Conservation (phyloP, 2,113 vertebrate genomes). For the Trogon surrucura region DNA sequence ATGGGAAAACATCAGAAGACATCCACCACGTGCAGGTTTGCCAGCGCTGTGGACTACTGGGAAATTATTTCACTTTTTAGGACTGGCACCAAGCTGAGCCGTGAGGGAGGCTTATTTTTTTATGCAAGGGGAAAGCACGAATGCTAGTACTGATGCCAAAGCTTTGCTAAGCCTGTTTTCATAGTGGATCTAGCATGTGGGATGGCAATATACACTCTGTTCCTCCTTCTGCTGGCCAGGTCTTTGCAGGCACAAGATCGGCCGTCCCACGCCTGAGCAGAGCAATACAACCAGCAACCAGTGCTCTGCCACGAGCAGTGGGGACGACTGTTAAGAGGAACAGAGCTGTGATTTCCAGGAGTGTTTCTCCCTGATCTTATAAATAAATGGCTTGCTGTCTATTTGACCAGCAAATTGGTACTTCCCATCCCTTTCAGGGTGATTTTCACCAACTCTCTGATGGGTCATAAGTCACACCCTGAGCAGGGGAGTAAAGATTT, state of each 20-base stretch:
- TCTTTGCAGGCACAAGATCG: fast-evolving
- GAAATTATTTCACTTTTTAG: not conserved
- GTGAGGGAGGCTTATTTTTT: not conserved
- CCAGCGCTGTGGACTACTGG: not conserved
- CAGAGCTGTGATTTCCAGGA: not conserved
- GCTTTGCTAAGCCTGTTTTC: not conserved
- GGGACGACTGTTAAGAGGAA: not conserved
- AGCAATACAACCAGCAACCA: not conserved
- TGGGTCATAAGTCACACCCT: not conserved
- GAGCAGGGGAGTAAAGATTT: slow-evolving; percentile 27
- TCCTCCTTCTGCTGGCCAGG: not conserved
- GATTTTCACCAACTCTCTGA: slow-evolving; percentile 15
- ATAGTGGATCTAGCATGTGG: fast-evolving
- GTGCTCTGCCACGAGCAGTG: not conserved
- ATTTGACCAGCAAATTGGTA: slow-evolving; percentile 6
- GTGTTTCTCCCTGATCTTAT: not conserved
- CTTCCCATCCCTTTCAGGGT: not conserved
- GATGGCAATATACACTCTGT: not conserved
- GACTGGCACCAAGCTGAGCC: not conserved
- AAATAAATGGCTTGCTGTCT: not conserved
- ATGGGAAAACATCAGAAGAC: not conserved
- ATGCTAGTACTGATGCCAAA: not conserved
- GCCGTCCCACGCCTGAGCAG: fast-evolving
- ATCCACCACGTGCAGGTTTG: fast-evolving
- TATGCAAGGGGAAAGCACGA: not conserved